A percentile compares a stretch with the other conserved stretches of the same genome.
Conservation (phyloP, 2,888 invertebrate species). For the Sicus ferrugineus region DNA sequence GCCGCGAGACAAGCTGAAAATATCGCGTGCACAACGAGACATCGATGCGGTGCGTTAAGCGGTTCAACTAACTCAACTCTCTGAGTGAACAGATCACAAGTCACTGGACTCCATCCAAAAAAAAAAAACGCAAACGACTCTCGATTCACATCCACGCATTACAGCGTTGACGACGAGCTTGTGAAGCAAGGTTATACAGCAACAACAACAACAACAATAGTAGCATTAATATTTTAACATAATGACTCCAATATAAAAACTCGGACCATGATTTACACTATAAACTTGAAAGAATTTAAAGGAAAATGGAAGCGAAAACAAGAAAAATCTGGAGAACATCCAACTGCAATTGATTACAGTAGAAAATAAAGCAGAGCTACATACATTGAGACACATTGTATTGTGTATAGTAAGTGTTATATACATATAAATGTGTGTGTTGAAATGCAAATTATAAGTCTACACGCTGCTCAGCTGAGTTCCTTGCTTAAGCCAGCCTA, state of each 20-base stretch:
- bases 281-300: neutral
- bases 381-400: slow-evolving; percentile 33
- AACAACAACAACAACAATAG: no score
- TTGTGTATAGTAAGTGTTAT: slow-evolving; percentile 39
- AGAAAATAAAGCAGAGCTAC: slow-evolving; percentile 42
- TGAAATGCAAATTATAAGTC: neutral
- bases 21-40: slow-evolving; percentile 93
- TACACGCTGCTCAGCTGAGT: no score
- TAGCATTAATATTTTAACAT: no score
- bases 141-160: slow-evolving; percentile 33
- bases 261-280: slow-evolving; percentile 37
- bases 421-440: slow-evolving; percentile 37
- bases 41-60: slow-evolving; percentile 78
- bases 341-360: slow-evolving; percentile 49
- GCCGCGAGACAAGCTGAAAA: slow-evolving; percentile 94
- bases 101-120: slow-evolving; percentile 20
- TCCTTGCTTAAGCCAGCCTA: neutral
- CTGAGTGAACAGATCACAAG: neutral
- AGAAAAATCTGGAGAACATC: slow-evolving; percentile 24
- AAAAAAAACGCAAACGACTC: slow-evolving; percentile 39
- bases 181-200: slow-evolving; percentile 56
- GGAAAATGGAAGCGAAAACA: slow-evolving; percentile 15
- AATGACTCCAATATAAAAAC: no score
- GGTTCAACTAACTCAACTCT: no score
- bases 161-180: slow-evolving; percentile 50